Conservation (phyloP, 2,888 invertebrate genomes). For the Oasisia sp. region DNA sequence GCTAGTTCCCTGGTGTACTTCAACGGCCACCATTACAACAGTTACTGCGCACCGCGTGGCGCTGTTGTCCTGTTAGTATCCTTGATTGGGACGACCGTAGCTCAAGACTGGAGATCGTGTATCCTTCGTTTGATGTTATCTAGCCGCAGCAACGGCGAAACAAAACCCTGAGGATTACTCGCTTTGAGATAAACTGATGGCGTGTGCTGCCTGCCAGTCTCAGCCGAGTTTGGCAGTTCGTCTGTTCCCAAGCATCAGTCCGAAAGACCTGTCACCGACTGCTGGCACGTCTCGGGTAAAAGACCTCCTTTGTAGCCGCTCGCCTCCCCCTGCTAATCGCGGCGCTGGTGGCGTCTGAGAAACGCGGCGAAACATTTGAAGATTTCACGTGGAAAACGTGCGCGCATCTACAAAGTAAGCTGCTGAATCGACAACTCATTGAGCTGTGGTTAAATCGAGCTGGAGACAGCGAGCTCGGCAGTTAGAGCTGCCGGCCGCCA, state of each 20-base stretch:
- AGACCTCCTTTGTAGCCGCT: background rate
- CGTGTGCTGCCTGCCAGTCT: background rate
- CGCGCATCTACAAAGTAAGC: background rate
- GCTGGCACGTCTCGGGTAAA: background rate
- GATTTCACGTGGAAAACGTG: background rate
- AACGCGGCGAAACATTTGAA: background rate
- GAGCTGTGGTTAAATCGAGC: slow-evolving; percentile 1
- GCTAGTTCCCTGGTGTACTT: background rate
- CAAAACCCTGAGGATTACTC: background rate
- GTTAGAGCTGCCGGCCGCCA: background rate
- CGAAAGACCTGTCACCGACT: background rate
- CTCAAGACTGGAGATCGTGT: background rate
- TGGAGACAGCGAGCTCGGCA: background rate
- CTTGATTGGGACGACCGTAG: background rate
- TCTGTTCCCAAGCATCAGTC: background rate
- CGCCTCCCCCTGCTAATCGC: background rate
- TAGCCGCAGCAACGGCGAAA: background rate
- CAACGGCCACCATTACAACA: background rate
- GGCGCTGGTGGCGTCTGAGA: background rate
- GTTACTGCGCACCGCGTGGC: background rate
- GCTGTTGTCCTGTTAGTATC: background rate
- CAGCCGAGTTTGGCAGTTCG: background rate
- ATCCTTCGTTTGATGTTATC: background rate
- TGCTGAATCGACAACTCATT: background rate
- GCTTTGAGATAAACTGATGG: background rate